These are phyloP conservation scores for Ginglymostoma cirratum DNA, from an alignment of 2,113 vertebrate genomes.

Conservation along the genomic window DNA sequence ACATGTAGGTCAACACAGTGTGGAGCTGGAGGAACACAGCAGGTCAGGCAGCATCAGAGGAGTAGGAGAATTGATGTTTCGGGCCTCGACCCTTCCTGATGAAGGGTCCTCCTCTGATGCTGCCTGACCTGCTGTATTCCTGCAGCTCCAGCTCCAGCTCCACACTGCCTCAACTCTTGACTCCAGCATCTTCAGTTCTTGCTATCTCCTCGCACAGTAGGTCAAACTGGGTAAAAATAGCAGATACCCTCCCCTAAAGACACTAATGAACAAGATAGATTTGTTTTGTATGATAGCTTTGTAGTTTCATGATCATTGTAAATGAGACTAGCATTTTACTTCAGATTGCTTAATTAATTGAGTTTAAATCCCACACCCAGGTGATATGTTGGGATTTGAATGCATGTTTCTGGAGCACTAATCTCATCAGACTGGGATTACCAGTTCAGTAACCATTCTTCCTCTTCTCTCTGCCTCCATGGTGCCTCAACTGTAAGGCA, in stretches of 20 bases:
- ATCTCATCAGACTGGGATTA: background rate
- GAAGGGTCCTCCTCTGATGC: too few relatives aligned
- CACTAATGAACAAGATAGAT: background rate
- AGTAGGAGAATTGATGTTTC: too few relatives aligned
- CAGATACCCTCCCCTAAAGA: background rate
- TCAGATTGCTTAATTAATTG: background rate
- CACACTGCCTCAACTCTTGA: too few relatives aligned
- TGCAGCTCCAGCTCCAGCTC: too few relatives aligned
- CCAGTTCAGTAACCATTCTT: background rate
- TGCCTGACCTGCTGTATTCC: too few relatives aligned
- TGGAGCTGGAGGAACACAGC: too few relatives aligned
- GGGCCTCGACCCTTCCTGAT: too few relatives aligned
- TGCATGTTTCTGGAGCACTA: background rate
- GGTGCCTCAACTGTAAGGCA: too few relatives aligned
- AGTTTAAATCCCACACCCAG: background rate
- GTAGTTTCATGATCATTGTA: background rate
- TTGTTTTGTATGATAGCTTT: background rate
- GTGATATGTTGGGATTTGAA: background rate
- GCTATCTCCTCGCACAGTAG: background rate
- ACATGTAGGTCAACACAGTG: background rate
- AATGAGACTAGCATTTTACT: background rate
- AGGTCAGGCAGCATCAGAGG: too few relatives aligned
- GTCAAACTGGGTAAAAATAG: too few relatives aligned
- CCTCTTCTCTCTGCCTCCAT: background rate
- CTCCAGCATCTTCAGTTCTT: too few relatives aligned